Base-by-base conservation (phyloP, 2,113 vertebrate species). In the Ctenomys sociabilis region DNA sequence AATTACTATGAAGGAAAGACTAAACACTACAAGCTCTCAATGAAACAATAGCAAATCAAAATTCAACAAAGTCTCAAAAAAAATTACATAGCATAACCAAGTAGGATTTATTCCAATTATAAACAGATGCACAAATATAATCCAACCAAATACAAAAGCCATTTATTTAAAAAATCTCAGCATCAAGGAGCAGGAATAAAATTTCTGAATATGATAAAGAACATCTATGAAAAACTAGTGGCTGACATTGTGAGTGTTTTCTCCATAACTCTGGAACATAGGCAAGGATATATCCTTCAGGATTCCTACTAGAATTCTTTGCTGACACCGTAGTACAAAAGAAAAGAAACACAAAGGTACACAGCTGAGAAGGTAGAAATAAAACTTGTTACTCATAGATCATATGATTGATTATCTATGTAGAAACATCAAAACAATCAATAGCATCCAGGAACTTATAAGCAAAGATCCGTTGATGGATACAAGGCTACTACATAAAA, bases 11-110 rank as follows among this genome's bases (percentile, higher is more conserved):
- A 85, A 21, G 21, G 14, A 80, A 45, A 82, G 5, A 91, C 43
- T 91, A 72, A 82, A 82, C n/a, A 49, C 37, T 11, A 77, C 12
- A 68, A 40, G 24, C 0, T 92, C 7, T 73, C 35, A 61, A 86
- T 7, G 82, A 75, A 93, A 84, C 73, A 78, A 37, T 78, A 86
- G 57, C 24, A 59, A 93, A 70, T 83, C n/a, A 78, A 78, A 91
- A 75, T 54, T 10, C 59, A 54, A 35, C 5, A 72, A 93, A 77
- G 5, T 43, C 87, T 57, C 72, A 40, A 95, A 78, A 78, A 43
- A 68, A 61, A 73, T 54, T 52, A 78, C 28, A 72, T 22, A 49
- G 6, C 35, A 91, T 40, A 49, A 43, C n/a, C 45, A 80, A 52
- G 17, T 22, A 87, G 37, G 26, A 86, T 86, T 83, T 78, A 93